A percentile compares a stretch with the other conserved stretches of the same genome.
These are phyloP conservation scores for Netelia fuscicornis DNA, from an alignment of 2,888 invertebrate species.

Conservation along the genomic window DNA sequence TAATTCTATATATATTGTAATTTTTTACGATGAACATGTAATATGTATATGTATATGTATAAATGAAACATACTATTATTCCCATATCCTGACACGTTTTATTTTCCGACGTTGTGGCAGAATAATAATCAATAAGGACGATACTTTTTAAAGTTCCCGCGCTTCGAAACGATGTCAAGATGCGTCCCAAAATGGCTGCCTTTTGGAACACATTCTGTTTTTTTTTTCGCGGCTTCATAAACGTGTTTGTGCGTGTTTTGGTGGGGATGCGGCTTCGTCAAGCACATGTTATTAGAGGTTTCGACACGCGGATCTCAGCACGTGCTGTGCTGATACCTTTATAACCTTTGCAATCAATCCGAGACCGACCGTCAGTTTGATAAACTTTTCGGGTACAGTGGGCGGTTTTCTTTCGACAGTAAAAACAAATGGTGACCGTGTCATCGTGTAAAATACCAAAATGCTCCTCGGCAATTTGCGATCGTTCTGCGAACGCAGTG, in stretches of 20 bases:
- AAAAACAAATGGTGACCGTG: slow-evolving; percentile 1
- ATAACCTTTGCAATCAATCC: slow-evolving; percentile 47
- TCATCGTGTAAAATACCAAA: slow-evolving; percentile 6
- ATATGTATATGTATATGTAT: too few species aligned
- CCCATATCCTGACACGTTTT: neutral
- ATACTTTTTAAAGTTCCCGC: neutral
- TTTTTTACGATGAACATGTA: slow-evolving; percentile 38
- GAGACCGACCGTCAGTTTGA: slow-evolving; percentile 8
- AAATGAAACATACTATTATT: neutral
- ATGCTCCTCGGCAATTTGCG: slow-evolving; percentile 70
- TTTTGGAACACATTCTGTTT: neutral
- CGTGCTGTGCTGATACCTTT: slow-evolving; percentile 49
- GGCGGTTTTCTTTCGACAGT: neutral
- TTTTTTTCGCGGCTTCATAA: neutral
- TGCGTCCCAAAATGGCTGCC: neutral
- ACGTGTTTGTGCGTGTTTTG: slow-evolving; percentile 7
- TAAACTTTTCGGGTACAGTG: slow-evolving; percentile 23
- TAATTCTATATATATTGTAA: slow-evolving; percentile 45
- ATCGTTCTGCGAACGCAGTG: slow-evolving; percentile 66
- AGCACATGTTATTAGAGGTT: slow-evolving; percentile 45
- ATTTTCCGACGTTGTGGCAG: neutral
- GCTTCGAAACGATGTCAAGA: neutral
- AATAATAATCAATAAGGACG: neutral
- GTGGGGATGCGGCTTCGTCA: slow-evolving; percentile 18
- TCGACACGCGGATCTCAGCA: slow-evolving; percentile 55